Percentiles rank a stretch among this genome's conserved stretches.
Evolutionary conservation across 2,113 vertebrate species (phyloP).

Genomic region (Rhinoderma darwinii): DNA sequence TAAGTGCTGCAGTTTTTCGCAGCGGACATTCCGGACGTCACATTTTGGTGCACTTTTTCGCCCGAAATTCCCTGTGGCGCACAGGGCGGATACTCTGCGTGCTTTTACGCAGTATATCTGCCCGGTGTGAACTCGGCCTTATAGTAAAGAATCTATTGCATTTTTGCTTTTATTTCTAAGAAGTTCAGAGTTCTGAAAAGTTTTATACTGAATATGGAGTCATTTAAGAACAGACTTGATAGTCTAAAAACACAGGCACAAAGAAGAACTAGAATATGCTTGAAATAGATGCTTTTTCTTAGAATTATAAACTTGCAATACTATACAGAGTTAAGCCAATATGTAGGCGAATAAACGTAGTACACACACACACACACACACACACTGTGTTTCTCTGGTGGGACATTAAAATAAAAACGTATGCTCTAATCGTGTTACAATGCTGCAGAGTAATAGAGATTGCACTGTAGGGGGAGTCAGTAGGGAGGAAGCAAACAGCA

Average conservation of each 20-base stretch:
- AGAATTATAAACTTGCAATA: slow-evolving; percentile 11
- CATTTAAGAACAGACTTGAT: not conserved
- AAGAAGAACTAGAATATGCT: slow-evolving; percentile 10
- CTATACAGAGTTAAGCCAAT: not conserved
- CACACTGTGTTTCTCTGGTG: slow-evolving; percentile 51
- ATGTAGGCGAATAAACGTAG: slow-evolving; percentile 27
- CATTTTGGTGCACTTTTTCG: too few species aligned
- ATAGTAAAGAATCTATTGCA: too few species aligned
- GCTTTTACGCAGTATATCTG: too few species aligned
- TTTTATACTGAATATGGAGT: not conserved
- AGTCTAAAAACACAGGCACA: not conserved
- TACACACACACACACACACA: slow-evolving; percentile 37
- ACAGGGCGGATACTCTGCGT: too few species aligned
- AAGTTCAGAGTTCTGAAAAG: not conserved
- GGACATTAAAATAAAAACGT: slow-evolving; percentile 49
- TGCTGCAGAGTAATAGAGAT: slow-evolving; percentile 52
- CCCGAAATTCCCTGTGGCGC: too few species aligned
- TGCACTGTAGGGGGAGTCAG: slow-evolving; percentile 59
- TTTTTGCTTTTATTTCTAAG: not conserved
- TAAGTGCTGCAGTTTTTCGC: too few species aligned
- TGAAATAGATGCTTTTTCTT: slow-evolving; percentile 19
- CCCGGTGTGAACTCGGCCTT: too few species aligned
- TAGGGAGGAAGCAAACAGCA: slow-evolving; percentile 52
- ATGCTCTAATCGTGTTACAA: slow-evolving; percentile 51
- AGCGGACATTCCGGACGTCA: too few species aligned